Conservation (phyloP, 2,797 vertebrate genomes). For the Gallinago stenura region DNA sequence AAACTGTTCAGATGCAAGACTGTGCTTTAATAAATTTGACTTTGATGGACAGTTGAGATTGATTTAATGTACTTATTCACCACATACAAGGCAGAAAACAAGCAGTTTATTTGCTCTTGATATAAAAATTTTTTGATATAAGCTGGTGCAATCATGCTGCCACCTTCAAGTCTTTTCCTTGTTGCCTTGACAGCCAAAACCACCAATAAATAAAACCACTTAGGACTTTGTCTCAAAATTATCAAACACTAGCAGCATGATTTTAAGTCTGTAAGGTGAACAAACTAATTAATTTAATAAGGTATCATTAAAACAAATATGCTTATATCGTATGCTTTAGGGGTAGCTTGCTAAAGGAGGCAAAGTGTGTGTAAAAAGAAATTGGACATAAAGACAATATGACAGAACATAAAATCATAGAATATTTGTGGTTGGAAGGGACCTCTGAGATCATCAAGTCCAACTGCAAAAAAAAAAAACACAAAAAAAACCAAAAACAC, state of each 20-base stretch:
- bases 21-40: constrained; percentile 38
- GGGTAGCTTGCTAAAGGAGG: not conserved
- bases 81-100: constrained; percentile 4
- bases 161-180: not conserved
- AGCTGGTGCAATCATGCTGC: not conserved
- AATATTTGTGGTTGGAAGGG: too few relatives aligned
- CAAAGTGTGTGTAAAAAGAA: not conserved
- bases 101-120: constrained; percentile 23
- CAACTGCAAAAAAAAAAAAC: too few relatives aligned
- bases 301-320: not conserved
- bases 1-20: not conserved
- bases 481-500: too few relatives aligned
- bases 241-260: not conserved
- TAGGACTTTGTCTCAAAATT: not conserved
- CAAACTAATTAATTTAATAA: not conserved
- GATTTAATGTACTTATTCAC: constrained; percentile 43
- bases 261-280: not conserved
- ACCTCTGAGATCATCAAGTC: too few relatives aligned
- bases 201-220: not conserved
- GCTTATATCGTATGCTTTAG: not conserved
- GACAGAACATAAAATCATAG: not conserved
- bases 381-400: not conserved
- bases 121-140: not conserved
- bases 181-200: not conserved
- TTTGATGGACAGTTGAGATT: constrained; percentile 57